phyloP scores from a whole-genome alignment of 2,113 vertebrate species.

The Coptodon bakossiorum region DNA sequence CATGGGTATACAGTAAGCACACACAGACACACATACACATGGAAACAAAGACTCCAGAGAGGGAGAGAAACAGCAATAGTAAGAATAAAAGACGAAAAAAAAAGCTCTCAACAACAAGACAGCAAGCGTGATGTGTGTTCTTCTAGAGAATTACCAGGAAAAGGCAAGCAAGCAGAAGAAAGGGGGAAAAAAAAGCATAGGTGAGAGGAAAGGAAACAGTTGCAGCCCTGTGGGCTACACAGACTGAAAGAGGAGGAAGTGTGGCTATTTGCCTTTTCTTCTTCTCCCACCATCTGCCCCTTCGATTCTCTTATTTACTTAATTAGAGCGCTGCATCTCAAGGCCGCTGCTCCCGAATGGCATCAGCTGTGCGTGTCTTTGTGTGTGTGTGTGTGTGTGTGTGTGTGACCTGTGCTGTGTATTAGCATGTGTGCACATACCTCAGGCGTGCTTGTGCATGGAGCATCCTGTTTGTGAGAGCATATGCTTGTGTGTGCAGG shows the following conservation, averaged over 20 bases:
- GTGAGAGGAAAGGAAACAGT: slow-evolving; percentile 29
- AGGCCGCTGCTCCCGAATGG: slow-evolving; percentile 23
- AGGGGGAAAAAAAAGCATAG: neutral
- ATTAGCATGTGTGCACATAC: neutral
- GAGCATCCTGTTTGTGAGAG: neutral
- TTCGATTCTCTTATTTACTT: slow-evolving; percentile 51
- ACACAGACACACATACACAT: neutral
- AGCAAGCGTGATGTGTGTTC: neutral
- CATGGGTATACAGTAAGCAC: neutral
- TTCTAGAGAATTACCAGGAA: neutral
- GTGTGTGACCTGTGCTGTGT: neutral
- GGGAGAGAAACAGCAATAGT: neutral
- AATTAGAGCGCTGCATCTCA: slow-evolving; percentile 39
- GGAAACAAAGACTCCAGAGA: neutral
- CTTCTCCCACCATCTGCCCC: slow-evolving; percentile 46
- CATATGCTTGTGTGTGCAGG: neutral
- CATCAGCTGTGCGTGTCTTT: neutral
- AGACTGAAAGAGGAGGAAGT: slow-evolving; percentile 7
- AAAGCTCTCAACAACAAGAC: neutral
- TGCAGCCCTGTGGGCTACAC: slow-evolving; percentile 24
- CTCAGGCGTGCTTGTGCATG: neutral
- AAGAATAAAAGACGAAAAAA: neutral
- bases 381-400: neutral
- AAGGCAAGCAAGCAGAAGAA: neutral
- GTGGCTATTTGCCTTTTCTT: slow-evolving; percentile 18